Evolutionary conservation across 2,888 invertebrate species (phyloP), one percentile per base, ranked within the genome.

Genomic region (Oegoconia quadripuncta): DNA sequence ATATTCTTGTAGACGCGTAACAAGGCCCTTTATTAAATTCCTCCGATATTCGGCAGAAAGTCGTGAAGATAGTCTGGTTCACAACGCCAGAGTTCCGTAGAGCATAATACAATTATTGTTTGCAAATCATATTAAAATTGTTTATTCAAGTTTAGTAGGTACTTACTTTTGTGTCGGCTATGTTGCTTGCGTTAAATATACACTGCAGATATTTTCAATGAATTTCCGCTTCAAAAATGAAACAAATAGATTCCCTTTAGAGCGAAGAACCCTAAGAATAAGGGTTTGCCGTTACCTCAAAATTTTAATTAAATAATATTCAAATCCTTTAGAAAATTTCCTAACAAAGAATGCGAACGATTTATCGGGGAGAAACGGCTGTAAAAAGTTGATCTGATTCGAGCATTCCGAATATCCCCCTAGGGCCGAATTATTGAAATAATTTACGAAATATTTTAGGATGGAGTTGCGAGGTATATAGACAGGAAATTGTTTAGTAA

Each of bases 301-400:
- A 57, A 54, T 59, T 57, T 64, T 57, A 64, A 64, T 64, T 60
- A 61, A 59, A 54, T 50, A 55, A 52, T 59, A 59, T 62, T 55
- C 50, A 62, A n/a, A 61, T 55, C 59, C 55, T 61, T 57, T 48
- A 49, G 41, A 51, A 50, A 56, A 50, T 48, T 48, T 49, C 52
- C 46, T 34, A 23, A 36, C 32, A 34, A 63, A 59, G 63, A 59
- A 68, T 65, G 50, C 44, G 17, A 33, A 37, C 53, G 43, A 65
- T 65, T 67, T 58, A 56, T 56, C 30, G 55, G 51, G 38, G 40
- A 55, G 54, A n/a, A n/a, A n/a, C n/a, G n/a, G n/a, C 59, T 59
- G 41, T 46, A 45, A 55, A 59, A 61, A 67, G 50, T 63, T 63
- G 31, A 38, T 47, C 48, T 44, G 46, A 51, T 49, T 47, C 33